phyloP scores from a whole-genome alignment of 2,888 invertebrate species.

The Portevinia maculata region DNA sequence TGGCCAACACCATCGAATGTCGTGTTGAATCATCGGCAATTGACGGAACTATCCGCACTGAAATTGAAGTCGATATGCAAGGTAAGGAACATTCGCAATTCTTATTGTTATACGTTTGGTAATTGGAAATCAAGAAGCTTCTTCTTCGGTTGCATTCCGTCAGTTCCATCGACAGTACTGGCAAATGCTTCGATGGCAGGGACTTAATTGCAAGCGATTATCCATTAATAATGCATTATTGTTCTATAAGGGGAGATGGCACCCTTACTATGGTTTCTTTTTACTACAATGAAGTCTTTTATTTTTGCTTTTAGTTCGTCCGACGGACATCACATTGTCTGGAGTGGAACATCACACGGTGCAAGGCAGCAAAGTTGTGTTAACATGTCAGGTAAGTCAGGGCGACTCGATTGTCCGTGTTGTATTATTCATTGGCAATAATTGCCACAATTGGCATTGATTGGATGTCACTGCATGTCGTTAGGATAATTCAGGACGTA shows the following conservation, averaged over 20 bases:
- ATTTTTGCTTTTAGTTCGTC: constrained; percentile 87
- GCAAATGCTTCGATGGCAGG: constrained; percentile 16
- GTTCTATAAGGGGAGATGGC: constrained; percentile 44
- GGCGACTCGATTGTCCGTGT: constrained; percentile 3
- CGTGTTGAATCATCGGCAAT: constrained; percentile 86
- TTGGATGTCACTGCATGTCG: constrained; percentile 68
- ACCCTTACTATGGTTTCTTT: constrained; percentile 17
- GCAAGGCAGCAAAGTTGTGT: constrained; percentile 90
- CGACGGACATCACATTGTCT: constrained; percentile 89
- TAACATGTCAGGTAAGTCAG: constrained; percentile 86
- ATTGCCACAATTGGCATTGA: constrained; percentile 70
- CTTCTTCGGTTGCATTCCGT: constrained; percentile 30
- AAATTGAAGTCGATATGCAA: constrained; percentile 86
- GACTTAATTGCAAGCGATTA: constrained; percentile 45
- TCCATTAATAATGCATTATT: constrained; percentile 64
- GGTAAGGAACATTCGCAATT: constrained; percentile 83
- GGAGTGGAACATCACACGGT: constrained; percentile 91
- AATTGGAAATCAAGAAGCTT: constrained; percentile 40
- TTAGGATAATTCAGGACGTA: constrained; percentile 47
- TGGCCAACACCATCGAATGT: constrained; percentile 88
- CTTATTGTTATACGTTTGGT: constrained; percentile 14
- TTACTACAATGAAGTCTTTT: constrained; percentile 16
- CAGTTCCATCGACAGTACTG: constrained; percentile 21
- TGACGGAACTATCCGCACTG: constrained; percentile 83
- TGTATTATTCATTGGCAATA: constrained; percentile 69